Conservation (phyloP, 2,113 vertebrate species). For the Reinhardtius hippoglossoides region DNA sequence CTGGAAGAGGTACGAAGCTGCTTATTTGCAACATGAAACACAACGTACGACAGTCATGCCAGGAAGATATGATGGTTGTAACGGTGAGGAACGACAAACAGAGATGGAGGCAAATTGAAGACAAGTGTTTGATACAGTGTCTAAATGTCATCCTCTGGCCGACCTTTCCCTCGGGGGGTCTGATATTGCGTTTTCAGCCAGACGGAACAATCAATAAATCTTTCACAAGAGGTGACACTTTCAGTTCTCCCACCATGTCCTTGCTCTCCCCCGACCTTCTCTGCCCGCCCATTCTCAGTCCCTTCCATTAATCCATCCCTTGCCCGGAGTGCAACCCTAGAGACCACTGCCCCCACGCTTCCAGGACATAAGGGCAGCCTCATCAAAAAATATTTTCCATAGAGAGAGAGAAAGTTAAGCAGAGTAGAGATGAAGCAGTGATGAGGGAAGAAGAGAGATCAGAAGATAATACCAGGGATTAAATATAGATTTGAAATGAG, state of each 20-base stretch:
- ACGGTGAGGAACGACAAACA: no score
- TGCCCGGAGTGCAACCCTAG: constrained; percentile 19
- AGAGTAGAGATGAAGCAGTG: constrained; percentile 10
- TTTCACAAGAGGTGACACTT: constrained; percentile 26
- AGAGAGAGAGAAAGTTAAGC: constrained; percentile 1
- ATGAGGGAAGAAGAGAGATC: constrained; percentile 35
- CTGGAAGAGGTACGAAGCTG: neutral
- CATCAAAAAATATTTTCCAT: constrained; percentile 74
- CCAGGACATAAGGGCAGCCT: constrained; percentile 47
- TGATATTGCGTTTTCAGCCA: constrained; percentile 26
- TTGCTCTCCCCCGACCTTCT: neutral
- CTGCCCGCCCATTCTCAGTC: constrained; percentile 15
- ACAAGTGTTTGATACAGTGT: constrained; percentile 26
- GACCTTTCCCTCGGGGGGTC: constrained; percentile 36
- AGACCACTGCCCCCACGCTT: constrained; percentile 7
- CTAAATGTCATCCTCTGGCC: constrained; percentile 20
- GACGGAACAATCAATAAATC: constrained; percentile 54
- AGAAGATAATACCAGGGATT: constrained; percentile 59
- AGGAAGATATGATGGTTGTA: neutral
- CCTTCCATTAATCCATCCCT: constrained; percentile 34
- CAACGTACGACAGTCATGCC: neutral
- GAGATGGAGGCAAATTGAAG: no score
- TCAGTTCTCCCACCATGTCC: constrained; percentile 5
- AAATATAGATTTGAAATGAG: constrained; percentile 78
- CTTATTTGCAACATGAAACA: neutral